Conservation (phyloP, 1,140 invertebrate genomes). For the Trialeurodes vaporariorum region DNA sequence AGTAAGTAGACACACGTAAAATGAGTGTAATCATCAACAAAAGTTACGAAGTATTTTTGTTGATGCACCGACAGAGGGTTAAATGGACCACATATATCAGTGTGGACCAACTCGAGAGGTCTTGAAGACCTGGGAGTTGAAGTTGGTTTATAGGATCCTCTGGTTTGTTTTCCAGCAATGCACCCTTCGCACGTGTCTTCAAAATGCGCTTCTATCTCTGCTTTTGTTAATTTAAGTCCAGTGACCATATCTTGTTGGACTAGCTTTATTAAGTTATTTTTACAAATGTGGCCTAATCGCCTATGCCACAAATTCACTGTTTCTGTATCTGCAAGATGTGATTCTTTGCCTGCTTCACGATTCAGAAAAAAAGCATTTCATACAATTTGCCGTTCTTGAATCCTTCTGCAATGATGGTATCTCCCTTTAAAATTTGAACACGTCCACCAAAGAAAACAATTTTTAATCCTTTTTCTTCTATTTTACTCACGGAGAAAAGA, state of each 20-base stretch:
- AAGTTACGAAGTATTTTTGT: conserved; percentile 29
- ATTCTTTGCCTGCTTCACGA: too few species aligned
- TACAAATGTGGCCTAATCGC: conserved; percentile 5
- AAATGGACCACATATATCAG: neutral
- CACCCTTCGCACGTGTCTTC: conserved; percentile 24
- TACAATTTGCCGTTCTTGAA: conserved; percentile 6
- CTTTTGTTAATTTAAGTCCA: neutral
- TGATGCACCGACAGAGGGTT: conserved; percentile 24
- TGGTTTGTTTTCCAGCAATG: conserved; percentile 25
- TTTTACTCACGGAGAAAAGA: too few species aligned
- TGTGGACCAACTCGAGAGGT: neutral
- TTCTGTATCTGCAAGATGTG: too few species aligned
- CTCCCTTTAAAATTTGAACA: conserved; percentile 5
- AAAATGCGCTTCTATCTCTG: neutral
- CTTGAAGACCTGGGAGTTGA: conserved; percentile 5
- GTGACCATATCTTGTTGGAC: conserved; percentile 2
- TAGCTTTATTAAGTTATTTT: conserved; percentile 4
- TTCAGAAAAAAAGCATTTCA: conserved; percentile 11
- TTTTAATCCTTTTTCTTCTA: conserved; percentile 8
- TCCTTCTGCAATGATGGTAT: neutral
- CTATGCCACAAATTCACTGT: too few species aligned
- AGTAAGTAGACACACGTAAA: conserved; percentile 32
- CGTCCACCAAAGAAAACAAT: neutral
- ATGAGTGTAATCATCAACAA: conserved; percentile 32
- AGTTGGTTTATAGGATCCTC: conserved; percentile 18